Evolutionary conservation across 2,113 vertebrate species (phyloP).

Genomic region (Morone chrysops): DNA sequence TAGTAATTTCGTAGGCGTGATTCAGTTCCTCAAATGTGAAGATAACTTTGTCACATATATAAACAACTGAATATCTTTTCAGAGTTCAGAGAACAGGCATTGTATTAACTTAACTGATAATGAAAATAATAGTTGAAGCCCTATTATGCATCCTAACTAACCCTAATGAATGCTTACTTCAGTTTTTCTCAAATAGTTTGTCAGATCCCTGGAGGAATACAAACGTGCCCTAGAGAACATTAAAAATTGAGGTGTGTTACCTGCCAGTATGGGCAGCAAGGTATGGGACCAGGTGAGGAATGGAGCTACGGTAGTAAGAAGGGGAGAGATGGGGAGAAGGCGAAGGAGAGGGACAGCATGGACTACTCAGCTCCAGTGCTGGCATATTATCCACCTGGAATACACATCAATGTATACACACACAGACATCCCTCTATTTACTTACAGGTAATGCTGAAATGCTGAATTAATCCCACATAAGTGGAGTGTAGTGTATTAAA

Average conservation of each 20-base stretch:
- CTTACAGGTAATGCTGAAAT: constrained; percentile 9
- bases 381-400: constrained; percentile 82
- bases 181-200: background rate
- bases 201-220: background rate
- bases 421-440: constrained; percentile 30
- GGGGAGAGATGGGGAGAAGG: constrained; percentile 78
- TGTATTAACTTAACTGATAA: background rate
- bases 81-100: background rate
- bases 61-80: background rate
- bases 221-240: background rate
- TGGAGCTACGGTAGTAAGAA: constrained; percentile 76
- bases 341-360: constrained; percentile 74
- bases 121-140: background rate
- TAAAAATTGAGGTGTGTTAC: constrained; percentile 59
- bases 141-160: background rate
- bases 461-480: constrained; percentile 6
- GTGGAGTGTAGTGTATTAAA: background rate
- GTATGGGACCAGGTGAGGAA: constrained; percentile 80
- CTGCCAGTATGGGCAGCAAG: constrained; percentile 74
- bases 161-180: background rate
- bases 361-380: constrained; percentile 75
- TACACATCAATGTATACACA: constrained; percentile 52
- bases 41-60: background rate
- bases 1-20: too few species aligned
- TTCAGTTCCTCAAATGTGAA: background rate